Evolutionary conservation across 1,140 invertebrate species (phyloP).

Genomic region (Babylonia areolata): DNA sequence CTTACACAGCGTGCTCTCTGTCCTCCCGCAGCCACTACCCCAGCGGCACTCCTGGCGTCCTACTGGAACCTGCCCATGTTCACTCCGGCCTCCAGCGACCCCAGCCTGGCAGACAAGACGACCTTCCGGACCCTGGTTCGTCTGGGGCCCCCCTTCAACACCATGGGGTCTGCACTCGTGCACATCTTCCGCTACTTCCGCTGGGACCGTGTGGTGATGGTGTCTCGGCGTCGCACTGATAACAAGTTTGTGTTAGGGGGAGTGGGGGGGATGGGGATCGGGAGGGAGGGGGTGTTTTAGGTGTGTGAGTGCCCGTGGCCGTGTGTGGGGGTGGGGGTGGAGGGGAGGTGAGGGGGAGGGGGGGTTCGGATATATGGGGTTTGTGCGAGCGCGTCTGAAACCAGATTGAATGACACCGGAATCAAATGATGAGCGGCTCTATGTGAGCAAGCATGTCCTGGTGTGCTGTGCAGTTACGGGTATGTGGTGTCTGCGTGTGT

Average conservation of each 20-base stretch:
- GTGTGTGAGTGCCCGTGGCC: background rate
- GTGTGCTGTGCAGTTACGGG: background rate
- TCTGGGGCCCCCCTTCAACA: conserved; percentile 61
- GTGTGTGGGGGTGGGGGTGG: background rate
- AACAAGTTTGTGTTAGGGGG: conserved; percentile 29
- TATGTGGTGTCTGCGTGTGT: too few species aligned
- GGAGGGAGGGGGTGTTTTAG: background rate
- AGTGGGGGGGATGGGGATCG: background rate
- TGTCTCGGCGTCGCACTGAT: conserved; percentile 54
- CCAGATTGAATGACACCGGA: too few species aligned
- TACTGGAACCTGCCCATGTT: conserved; percentile 62
- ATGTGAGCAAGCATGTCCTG: background rate
- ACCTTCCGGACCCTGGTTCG: conserved; percentile 55
- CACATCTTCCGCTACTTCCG: conserved; percentile 56
- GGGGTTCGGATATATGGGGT: background rate
- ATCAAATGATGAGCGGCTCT: background rate
- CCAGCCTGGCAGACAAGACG: conserved; percentile 52
- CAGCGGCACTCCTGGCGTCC: conserved; percentile 51
- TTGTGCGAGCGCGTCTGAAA: background rate
- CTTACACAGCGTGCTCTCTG: background rate
- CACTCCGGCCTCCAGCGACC: conserved; percentile 57
- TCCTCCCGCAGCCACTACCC: conserved; percentile 49
- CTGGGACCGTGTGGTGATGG: conserved; percentile 57
- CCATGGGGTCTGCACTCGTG: conserved; percentile 56
- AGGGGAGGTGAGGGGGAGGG: background rate